Base-by-base conservation (phyloP, 2,797 vertebrate species). In the Nyctalus aviator region DNA sequence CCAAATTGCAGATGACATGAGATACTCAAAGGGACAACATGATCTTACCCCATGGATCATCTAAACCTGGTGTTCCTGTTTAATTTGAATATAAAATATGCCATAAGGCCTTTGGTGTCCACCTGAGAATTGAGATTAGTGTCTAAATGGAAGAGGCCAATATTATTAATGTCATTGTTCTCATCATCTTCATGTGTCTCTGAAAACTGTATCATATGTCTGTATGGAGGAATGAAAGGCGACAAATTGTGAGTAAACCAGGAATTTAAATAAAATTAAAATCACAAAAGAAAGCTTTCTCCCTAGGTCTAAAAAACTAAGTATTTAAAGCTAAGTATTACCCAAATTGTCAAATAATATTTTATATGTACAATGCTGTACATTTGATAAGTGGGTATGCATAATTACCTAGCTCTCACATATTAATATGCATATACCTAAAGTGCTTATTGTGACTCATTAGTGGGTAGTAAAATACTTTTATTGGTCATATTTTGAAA, bases 261-360 rank as follows among this genome's bases (percentile, higher is more conserved):
- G 27, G 35, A 85, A 83, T 79, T 71, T 75, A 23, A 82, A 78
- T 73, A 71, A 87, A 92, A 73, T 83, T 57, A n/a, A 88, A 94
- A 57, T 75, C 48, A 72, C 75, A 71, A 73, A 75, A 73, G 14
- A 79, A 78, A 59, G 0, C 4, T 30, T 84, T 69, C 13, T 53
- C 2, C 21, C 27, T 2, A 27, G 1, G 6, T 59, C 12, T 85
- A 57, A 84, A 66, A 66, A 32, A 32, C 25, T 32, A 66, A 92
- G 15, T 12, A 11, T 93, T 92, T 90, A 66, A 88, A 95, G 59
- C 21, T 84, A 62, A 91, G 37, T 78, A 41, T 77, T 62, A 9
- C 14, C 12, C 21, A 71, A 76, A 72, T 10, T 84, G 3, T 50
- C 77, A 44, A 68, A n/a, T 3, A 83, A 17, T 69, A 11, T 62